A percentile compares a stretch with the other conserved stretches of the same genome.
phyloP scores from a whole-genome alignment of 2,797 vertebrate species.

The Xerus rutilus region DNA sequence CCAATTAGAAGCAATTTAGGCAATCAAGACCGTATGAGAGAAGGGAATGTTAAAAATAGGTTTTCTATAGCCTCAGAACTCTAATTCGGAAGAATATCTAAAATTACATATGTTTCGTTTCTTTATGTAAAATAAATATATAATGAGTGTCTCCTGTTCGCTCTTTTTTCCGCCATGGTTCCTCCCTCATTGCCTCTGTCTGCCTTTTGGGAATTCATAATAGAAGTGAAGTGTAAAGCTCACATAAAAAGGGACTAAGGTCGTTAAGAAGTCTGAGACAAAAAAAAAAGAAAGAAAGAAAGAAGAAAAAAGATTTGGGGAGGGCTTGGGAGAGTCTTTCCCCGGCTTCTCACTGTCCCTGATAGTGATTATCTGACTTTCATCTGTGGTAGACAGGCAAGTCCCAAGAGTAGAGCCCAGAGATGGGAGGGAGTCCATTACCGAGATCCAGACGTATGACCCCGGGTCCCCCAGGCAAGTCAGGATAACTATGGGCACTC shows the following conservation, averaged over 20 bases:
- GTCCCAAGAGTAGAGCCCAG: neutral
- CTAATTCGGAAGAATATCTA: slow-evolving; percentile 78
- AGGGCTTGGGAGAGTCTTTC: neutral
- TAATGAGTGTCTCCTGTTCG: slow-evolving; percentile 48
- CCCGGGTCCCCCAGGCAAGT: neutral
- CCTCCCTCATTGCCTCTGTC: neutral
- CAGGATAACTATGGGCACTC: neutral
- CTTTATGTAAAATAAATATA: slow-evolving; percentile 76
- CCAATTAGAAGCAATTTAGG: slow-evolving; percentile 79
- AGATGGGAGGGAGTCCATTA: no score
- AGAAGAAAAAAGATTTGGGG: neutral
- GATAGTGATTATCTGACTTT: neutral
- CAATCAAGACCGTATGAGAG: slow-evolving; percentile 69
- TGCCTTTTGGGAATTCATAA: slow-evolving; percentile 32
- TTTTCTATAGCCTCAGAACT: slow-evolving; percentile 69
- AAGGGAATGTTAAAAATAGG: slow-evolving; percentile 73
- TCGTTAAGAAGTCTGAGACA: neutral
- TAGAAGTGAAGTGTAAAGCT: neutral
- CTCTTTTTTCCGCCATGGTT: neutral
- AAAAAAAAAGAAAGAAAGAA: no score
- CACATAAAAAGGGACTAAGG: neutral
- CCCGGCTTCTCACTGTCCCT: neutral
- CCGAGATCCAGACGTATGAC: neutral
- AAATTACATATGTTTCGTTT: slow-evolving; percentile 75
- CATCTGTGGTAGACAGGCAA: neutral